Percentiles rank a stretch among this genome's conserved stretches.
These are phyloP conservation scores for Neomorphus geoffroyi DNA, from an alignment of 2,797 vertebrate genomes.

Conservation along the genomic window DNA sequence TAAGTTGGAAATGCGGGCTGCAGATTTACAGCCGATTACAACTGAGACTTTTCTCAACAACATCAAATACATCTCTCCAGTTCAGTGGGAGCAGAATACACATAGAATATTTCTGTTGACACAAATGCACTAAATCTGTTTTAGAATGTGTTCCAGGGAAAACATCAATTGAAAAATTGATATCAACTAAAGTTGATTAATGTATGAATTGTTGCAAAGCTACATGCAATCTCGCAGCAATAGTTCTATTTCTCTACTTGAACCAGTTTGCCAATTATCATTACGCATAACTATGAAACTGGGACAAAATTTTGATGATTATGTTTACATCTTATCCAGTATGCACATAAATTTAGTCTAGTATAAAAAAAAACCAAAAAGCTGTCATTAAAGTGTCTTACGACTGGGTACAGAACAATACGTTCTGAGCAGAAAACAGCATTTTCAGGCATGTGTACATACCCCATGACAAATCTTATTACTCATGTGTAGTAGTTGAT, in stretches of 20 bases:
- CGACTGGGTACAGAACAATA: not conserved
- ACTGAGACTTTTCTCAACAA: constrained; percentile 15
- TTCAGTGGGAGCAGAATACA: constrained; percentile 50
- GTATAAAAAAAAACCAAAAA: not conserved
- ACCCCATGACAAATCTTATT: not conserved
- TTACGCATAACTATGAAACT: constrained; percentile 47
- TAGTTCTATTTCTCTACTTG: constrained; percentile 48
- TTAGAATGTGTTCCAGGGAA: constrained; percentile 43
- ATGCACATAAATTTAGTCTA: constrained; percentile 57
- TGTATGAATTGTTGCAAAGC: constrained; percentile 49
- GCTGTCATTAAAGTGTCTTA: not conserved
- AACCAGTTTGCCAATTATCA: constrained; percentile 59
- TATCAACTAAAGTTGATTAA: constrained; percentile 59
- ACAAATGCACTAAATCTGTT: constrained; percentile 52
- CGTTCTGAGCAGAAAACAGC: not conserved
- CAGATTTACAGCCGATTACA: constrained; percentile 24
- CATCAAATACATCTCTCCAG: constrained; percentile 4
- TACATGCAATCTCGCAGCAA: constrained; percentile 39
- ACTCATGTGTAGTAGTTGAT: not conserved
- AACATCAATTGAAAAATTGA: constrained; percentile 58
- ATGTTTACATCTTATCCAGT: constrained; percentile 61
- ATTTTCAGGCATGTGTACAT: not conserved
- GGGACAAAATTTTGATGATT: constrained; percentile 60
- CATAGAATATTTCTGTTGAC: constrained; percentile 49
- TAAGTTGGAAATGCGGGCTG: not conserved